phyloP scores from a whole-genome alignment of 2,888 invertebrate species.

The Augiades crinisus region DNA sequence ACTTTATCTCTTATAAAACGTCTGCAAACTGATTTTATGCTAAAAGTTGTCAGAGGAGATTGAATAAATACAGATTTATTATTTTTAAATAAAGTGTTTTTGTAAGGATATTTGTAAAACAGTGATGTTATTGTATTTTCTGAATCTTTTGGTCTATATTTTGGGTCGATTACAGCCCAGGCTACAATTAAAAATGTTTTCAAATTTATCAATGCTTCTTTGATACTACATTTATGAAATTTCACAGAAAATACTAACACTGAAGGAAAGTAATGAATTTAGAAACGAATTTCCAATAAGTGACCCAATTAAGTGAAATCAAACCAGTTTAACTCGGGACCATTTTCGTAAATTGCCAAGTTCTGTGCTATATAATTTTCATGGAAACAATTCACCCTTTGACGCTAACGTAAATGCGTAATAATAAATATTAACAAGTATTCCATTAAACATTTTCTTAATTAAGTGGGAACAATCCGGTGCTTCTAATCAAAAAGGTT shows the following conservation, averaged over 20 bases:
- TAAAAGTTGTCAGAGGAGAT: conserved; percentile 3
- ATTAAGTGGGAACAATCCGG: conserved; percentile 43
- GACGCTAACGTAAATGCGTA: conserved; percentile 11
- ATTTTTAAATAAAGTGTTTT: background rate
- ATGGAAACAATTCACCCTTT: conserved; percentile 10
- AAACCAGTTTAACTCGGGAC: conserved; percentile 2
- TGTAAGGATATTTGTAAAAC: too few relatives aligned
- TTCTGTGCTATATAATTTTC: background rate
- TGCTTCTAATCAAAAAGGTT: conserved; percentile 36
- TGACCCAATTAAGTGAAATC: conserved; percentile 17
- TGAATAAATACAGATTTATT: conserved; percentile 11
- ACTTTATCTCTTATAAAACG: conserved; percentile 12
- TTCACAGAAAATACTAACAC: too few relatives aligned
- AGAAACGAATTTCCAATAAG: conserved; percentile 2
- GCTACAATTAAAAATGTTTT: too few relatives aligned
- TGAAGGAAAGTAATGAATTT: background rate
- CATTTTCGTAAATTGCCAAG: conserved; percentile 9
- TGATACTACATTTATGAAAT: too few relatives aligned
- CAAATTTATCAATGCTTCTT: too few relatives aligned
- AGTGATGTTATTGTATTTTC: too few relatives aligned
- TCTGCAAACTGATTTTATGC: conserved; percentile 12
- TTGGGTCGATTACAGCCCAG: too few relatives aligned
- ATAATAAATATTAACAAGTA: conserved; percentile 17
- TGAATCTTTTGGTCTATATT: too few relatives aligned
- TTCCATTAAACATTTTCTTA: conserved; percentile 32